These are phyloP conservation scores for Cervus canadensis DNA, from an alignment of 2,113 vertebrate genomes.

Conservation along the genomic window DNA sequence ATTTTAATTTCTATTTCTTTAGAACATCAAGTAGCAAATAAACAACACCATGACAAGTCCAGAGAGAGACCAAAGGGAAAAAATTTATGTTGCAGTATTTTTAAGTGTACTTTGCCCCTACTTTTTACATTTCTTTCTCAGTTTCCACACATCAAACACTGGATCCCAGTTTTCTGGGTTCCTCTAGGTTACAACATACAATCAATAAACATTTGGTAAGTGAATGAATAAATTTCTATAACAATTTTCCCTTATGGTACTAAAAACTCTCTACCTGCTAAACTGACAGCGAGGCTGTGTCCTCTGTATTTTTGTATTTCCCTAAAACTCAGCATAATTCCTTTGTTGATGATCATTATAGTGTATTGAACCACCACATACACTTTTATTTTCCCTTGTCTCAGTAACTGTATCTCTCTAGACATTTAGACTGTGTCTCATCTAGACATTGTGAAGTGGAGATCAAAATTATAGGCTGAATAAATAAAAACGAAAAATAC, in stretches of 20 bases:
- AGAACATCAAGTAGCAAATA: not conserved
- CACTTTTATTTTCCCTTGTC: not conserved
- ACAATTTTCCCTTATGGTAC: not conserved
- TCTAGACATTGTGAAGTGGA: not conserved
- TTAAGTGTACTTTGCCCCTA: not conserved
- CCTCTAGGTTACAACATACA: not conserved
- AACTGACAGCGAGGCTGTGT: not conserved
- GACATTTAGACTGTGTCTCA: not conserved
- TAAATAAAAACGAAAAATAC: not conserved
- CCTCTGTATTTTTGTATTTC: not conserved
- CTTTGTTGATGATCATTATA: not conserved
- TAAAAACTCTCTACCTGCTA: not conserved
- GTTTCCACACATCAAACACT: not conserved
- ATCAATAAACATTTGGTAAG: not conserved
- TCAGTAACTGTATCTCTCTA: not conserved
- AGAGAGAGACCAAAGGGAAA: not conserved
- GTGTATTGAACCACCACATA: not conserved
- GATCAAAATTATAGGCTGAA: not conserved
- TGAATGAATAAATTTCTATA: not conserved
- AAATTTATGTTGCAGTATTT: not conserved
- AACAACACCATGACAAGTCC: not conserved
- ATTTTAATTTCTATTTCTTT: constrained; percentile 15
- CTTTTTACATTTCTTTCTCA: not conserved
- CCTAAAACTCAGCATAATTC: not conserved
- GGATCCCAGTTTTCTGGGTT: not conserved